Evolutionary conservation across 2,888 invertebrate species (phyloP), one percentile per base, ranked within the genome.

Genomic region (Athalia circularis): DNA sequence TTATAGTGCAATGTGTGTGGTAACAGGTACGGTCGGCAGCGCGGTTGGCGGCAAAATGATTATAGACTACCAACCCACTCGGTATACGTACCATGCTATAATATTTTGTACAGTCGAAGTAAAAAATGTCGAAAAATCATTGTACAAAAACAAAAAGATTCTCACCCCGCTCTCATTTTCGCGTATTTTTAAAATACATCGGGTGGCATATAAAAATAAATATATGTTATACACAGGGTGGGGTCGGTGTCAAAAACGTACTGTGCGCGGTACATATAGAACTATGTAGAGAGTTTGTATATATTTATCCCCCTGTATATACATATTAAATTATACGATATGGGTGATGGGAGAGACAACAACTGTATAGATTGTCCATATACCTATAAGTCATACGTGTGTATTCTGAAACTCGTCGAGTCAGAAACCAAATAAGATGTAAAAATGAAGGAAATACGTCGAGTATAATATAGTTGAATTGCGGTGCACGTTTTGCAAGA

Each of bases 401-500:
- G 29, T 29, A 29, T 29, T 29, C 29, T 29, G 29, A 29, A 29
- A 68, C 54, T 68, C n/a, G 68, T 72, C 29, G 72, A 57, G 50
- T 61, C 75, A 77, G 81, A 84, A 85, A 86, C 82, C 84, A 86
- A 87, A 86, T 83, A 86, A 87, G 86, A 87, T 87, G 87, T 87
- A 87, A 87, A 87, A 87, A 87, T 87, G 84, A 82, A 64, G 62
- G 61, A 29, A 57, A 43, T 52, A 15, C 43, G 5, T 11, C 65
- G 50, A 50, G 74, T 29, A 13, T 75, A 62, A 80, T 78, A 80
- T 82, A 62, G 85, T 88, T 88, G 85, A 85, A 82, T 88, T 86
- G 85, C 88, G 85, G 84, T 84, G 88, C 88, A 88, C 88, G 88
- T 90, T 88, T 88, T 88, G 87, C 87, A 88, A 88, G 88, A 88